A percentile compares a stretch with the other conserved stretches of the same genome.
These are phyloP conservation scores for Lophotis ruficrista DNA, from an alignment of 2,113 vertebrate species.

Conservation along the genomic window DNA sequence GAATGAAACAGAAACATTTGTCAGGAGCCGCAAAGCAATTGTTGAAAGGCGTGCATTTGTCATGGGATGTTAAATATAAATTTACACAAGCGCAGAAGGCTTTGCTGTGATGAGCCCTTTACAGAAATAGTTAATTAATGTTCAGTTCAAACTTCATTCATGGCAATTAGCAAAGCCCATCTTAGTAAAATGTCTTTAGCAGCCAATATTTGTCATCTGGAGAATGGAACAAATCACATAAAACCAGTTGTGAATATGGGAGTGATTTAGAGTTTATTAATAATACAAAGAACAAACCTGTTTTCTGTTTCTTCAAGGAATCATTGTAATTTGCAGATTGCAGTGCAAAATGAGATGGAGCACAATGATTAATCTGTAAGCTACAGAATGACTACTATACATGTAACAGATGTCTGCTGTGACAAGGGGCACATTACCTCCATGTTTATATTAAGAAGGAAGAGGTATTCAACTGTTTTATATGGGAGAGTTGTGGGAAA, in stretches of 20 bases:
- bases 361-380: conserved; percentile 71
- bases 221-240: conserved; percentile 21
- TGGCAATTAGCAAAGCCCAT: conserved; percentile 35
- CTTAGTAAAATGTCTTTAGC: not conserved
- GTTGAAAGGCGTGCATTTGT: conserved; percentile 18
- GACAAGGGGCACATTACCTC: conserved; percentile 79
- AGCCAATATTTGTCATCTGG: conserved; percentile 41
- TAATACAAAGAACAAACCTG: conserved; percentile 60
- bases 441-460: conserved; percentile 74
- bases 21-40: conserved; percentile 38
- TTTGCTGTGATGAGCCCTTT: conserved; percentile 36
- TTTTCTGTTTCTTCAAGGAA: conserved; percentile 64
- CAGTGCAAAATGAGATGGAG: conserved; percentile 66
- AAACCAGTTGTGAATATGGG: not conserved
- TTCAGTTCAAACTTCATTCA: conserved; percentile 15
- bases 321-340: conserved; percentile 65
- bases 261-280: conserved; percentile 43
- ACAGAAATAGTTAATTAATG: conserved; percentile 47
- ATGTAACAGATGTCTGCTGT: conserved; percentile 74
- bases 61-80: conserved; percentile 46
- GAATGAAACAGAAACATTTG: conserved; percentile 38
- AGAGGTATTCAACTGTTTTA: conserved; percentile 60
- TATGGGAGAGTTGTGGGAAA: conserved; percentile 51
- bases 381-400: conserved; percentile 56
- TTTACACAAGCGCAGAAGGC: conserved; percentile 43